These are phyloP conservation scores for Megalurothrips usitatus DNA, from an alignment of 2,888 invertebrate species.

Conservation along the genomic window DNA sequence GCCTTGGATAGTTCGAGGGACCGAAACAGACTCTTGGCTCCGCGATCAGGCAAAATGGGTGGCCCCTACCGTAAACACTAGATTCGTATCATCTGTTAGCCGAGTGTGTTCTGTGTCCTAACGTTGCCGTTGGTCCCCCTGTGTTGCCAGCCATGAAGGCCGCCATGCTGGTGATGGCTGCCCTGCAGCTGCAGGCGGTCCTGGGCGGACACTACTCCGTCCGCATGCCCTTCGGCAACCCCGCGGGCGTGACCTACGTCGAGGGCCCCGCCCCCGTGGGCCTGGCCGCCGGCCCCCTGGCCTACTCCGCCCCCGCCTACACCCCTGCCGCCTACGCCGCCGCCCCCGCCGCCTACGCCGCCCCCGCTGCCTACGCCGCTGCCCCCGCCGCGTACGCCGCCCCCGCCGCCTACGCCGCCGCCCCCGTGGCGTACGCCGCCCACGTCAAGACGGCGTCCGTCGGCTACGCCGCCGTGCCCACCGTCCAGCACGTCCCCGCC, in stretches of 20 bases:
- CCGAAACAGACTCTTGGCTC: not conserved
- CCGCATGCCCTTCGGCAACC: slow-evolving; percentile 50
- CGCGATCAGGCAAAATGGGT: not conserved
- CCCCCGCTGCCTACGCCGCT: slow-evolving; percentile 39
- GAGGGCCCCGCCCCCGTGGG: slow-evolving; percentile 39
- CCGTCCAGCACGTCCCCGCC: slow-evolving; percentile 44
- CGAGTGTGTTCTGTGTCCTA: not conserved
- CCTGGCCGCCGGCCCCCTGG: slow-evolving; percentile 34
- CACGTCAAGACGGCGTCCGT: slow-evolving; percentile 31
- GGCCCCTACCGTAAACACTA: not conserved
- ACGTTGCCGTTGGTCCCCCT: not conserved
- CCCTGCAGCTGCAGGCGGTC: slow-evolving; percentile 43
- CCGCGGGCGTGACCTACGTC: slow-evolving; percentile 54
- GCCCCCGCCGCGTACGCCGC: slow-evolving; percentile 40
- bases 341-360: slow-evolving; percentile 27
- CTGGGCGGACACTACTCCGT: slow-evolving; percentile 43
- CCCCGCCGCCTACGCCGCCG: slow-evolving; percentile 34
- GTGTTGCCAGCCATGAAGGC: slow-evolving; percentile 1
- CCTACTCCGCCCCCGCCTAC: slow-evolving; percentile 31
- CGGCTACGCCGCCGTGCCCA: slow-evolving; percentile 37
- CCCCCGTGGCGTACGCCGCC: slow-evolving; percentile 32
- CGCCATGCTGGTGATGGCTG: slow-evolving; percentile 41
- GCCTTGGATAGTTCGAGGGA: not conserved
- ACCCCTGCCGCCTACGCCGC: slow-evolving; percentile 31
- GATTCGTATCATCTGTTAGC: not conserved